These are phyloP conservation scores for Tuberolachnus salignus DNA, from an alignment of 2,888 invertebrate genomes.

Conservation along the genomic window DNA sequence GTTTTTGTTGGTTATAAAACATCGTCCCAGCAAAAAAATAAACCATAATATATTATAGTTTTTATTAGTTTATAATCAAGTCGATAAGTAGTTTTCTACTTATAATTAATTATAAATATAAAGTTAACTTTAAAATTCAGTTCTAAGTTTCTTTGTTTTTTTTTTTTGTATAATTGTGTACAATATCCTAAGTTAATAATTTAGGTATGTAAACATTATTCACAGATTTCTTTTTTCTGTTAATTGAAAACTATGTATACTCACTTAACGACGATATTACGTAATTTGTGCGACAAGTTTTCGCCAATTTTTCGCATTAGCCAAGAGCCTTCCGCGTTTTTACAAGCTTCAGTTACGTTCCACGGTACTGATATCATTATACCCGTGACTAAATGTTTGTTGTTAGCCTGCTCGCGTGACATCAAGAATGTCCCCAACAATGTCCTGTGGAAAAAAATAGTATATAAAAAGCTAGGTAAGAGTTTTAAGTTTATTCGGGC, in stretches of 20 bases:
- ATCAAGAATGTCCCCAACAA: constrained; percentile 79
- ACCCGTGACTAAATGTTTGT: constrained; percentile 66
- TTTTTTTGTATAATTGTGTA: no score
- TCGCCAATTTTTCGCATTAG: constrained; percentile 78
- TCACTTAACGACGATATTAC: constrained; percentile 63
- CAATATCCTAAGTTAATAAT: no score
- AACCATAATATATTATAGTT: no score
- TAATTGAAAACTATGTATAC: constrained; percentile 57
- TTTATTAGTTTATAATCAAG: no score
- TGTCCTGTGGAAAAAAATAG: constrained; percentile 63
- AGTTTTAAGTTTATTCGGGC: background rate
- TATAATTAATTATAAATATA: no score
- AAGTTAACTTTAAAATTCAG: no score
- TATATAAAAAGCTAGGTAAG: background rate
- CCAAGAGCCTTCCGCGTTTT: constrained; percentile 74
- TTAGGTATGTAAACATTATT: no score
- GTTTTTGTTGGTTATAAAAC: no score
- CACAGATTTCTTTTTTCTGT: no score
- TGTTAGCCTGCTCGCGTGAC: constrained; percentile 67
- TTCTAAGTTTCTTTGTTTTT: no score
- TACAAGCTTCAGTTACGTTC: constrained; percentile 75
- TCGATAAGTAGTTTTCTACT: no score
- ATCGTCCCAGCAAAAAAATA: no score
- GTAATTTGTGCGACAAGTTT: constrained; percentile 70
- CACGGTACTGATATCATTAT: constrained; percentile 82